Evolutionary conservation across 2,797 vertebrate genomes (phyloP), one percentile per base, ranked within the genome.

Genomic region (Thripadectes ignobilis): DNA sequence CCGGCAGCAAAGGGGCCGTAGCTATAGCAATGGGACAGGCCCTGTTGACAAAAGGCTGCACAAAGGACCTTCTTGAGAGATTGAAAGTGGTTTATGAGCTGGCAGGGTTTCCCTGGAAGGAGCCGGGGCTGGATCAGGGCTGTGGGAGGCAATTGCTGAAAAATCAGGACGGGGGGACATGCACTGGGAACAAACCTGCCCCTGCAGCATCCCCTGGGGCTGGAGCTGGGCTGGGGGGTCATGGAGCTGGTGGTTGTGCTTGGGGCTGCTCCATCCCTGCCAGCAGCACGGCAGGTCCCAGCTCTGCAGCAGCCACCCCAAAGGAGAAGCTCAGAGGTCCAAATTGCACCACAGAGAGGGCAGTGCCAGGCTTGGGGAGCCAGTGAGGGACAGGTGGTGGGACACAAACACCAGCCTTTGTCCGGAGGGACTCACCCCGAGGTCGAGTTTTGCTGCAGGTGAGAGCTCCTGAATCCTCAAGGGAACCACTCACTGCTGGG

Each of bases 11-110:
- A 94, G 65, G 74, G 88, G 74, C 92, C 11, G 86, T 95, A 96
- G 89, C 94, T 93, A 95, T 89, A 89, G 96, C 93, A 91, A 94
- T 95, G 91, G 94, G 95, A 91, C 92, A 92, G 76, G 93, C 71
- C 80, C 91, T 96, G 92, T 91, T 94, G 93, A 95, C 95, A 95
- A 95, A 94, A 87, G 95, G 90, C 90, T 46, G 74, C 94, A 90
- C 85, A 88, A 94, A 93, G 49, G 63, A 82, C 80, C 92, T 93
- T 92, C 94, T 93, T 52, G 55, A 55, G 83, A 75, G 67, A 87
- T 88, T 73, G 79, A 14, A 84, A 66, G n/a, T 3, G 7, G 46
- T 84, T 92, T 84, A 66, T 10, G 29, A 91, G 83, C 77, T 91
- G 85, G 84, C 93, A 75, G 49, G 11, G 52, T 21, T 91, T 80